A percentile compares a stretch with the other conserved stretches of the same genome.
Evolutionary conservation across 2,113 vertebrate genomes (phyloP).

Genomic region (Oreocharis arfaki): DNA sequence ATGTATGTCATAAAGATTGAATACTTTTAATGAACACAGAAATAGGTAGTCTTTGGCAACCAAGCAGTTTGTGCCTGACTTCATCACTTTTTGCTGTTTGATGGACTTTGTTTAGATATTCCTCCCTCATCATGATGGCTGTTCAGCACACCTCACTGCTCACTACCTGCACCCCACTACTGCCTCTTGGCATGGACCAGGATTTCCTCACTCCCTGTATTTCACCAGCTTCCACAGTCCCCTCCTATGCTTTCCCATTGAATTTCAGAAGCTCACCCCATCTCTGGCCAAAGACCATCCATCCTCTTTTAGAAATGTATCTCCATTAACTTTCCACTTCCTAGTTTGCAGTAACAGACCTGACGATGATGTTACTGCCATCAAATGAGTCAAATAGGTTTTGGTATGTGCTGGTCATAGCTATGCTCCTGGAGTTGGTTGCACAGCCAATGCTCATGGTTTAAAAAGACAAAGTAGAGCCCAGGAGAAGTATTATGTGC

Average conservation of each 20-base stretch:
- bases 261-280: neutral
- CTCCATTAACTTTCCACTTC: neutral
- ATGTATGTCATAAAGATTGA: neutral
- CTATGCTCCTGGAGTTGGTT: neutral
- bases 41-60: neutral
- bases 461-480: neutral
- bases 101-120: neutral
- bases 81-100: neutral
- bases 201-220: neutral
- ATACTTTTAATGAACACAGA: neutral
- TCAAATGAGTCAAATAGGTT: neutral
- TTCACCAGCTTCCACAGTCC: neutral
- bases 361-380: accelerated
- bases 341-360: neutral
- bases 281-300: neutral
- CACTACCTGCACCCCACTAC: neutral
- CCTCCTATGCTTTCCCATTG: accelerated
- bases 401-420: neutral
- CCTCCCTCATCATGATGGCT: neutral
- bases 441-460: neutral
- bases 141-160: neutral
- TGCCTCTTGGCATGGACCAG: neutral
- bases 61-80: neutral
- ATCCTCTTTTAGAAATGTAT: neutral
- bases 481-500: neutral